Conservation (phyloP, 1,140 invertebrate species). For the Ctenoplectra terminalis region DNA sequence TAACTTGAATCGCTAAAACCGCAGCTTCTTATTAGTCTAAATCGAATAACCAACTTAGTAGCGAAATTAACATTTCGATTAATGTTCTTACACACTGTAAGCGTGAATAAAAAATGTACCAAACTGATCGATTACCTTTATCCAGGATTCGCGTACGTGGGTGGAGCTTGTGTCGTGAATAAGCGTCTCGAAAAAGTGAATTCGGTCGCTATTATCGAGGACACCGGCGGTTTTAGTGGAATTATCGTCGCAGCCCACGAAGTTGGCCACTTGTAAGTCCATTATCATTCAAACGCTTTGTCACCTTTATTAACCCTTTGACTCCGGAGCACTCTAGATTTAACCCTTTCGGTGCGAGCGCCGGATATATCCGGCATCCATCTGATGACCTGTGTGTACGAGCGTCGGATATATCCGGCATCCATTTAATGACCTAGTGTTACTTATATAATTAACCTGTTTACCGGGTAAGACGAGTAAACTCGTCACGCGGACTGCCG, state of each 20-base stretch:
- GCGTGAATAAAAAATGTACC: not conserved
- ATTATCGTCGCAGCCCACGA: conserved; percentile 98
- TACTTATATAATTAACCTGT: no score
- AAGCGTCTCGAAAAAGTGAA: conserved; percentile 97
- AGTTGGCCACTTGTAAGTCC: conserved; percentile 97
- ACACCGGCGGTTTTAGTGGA: conserved; percentile 97
- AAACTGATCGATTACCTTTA: conserved; percentile 43
- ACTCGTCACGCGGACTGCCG: no score
- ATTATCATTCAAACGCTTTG: not conserved
- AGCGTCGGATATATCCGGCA: no score
- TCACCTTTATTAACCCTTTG: not conserved
- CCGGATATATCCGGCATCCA: no score
- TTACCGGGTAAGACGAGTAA: no score
- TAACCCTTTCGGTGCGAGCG: no score
- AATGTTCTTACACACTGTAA: not conserved
- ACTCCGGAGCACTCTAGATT: no score
- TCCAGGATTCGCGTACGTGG: conserved; percentile 96
- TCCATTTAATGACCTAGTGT: no score
- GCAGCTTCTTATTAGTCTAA: conserved; percentile 25
- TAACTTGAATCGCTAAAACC: conserved; percentile 68
- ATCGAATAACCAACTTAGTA: conserved; percentile 19
- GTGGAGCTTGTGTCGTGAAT: conserved; percentile 97
- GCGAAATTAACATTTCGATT: conserved; percentile 39
- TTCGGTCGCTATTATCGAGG: conserved; percentile 97
- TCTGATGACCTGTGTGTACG: no score